Base-by-base conservation (phyloP, 2,113 vertebrate genomes). In the Myrmophylax atrothorax region DNA sequence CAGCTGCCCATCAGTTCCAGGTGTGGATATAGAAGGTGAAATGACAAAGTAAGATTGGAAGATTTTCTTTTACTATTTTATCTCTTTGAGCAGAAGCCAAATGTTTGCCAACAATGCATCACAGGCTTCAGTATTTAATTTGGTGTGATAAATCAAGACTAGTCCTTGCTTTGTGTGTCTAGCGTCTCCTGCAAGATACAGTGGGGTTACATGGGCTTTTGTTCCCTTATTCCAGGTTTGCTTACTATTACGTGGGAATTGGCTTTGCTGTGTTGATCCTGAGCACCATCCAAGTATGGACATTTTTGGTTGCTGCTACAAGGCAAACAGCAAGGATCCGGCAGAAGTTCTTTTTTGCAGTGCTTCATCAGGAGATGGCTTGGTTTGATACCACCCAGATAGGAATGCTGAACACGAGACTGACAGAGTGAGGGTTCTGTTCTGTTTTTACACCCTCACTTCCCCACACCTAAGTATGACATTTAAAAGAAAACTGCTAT, bases 331-430 rank as follows among this genome's bases (percentile, higher is more conserved):
- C 96, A 70, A 97, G 97, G 68, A 98, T 98, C 83, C 96, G 97
- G 17, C 91, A 97, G 67, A 98, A 97, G 75, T 98, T 97, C 91
- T 98, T 98, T 88, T 97, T 97, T 91, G 97, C 98, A 60, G 96
- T 98, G 44, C 97, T 98, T 33, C 98, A 98, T 77, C 98, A 98
- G 88, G 97, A 98, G 29, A 98, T 98, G 98, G 92, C 97, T 81
- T 98, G 98, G 98, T 98, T 98, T 97, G 98, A 98, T 74, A 94
- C 93, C 10, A 97, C 87, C 50, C 95, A 97, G 53, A 97, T 98
- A 87, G 98, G 98, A 83, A 96, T 77, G 4, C 37, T 98, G 72
- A 98, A 98, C 90, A 98, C 94, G n/a, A 97, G 97, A 87, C 84
- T 98, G 56, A 98, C 97, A 47, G 98, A 98, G 98, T 98, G 90